Percentiles rank a stretch among this genome's conserved stretches.
phyloP scores from a whole-genome alignment of 2,797 vertebrate species.

The Pantherophis vulpinus region DNA sequence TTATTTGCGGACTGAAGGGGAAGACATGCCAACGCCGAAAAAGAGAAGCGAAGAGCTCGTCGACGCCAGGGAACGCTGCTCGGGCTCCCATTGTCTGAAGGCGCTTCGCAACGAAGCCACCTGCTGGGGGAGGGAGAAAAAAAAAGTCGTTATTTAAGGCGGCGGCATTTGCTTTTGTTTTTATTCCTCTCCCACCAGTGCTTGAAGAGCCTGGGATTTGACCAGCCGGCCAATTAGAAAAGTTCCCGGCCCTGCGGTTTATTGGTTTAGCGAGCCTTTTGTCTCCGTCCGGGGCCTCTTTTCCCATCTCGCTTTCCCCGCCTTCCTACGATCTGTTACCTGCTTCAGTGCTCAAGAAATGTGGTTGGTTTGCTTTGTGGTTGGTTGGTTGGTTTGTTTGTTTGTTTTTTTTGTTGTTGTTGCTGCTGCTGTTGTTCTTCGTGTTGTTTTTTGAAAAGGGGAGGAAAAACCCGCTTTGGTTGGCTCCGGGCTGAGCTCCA shows the following conservation, averaged over 20 bases:
- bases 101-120: not conserved
- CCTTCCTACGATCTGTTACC: slow-evolving; percentile 8
- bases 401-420: no score
- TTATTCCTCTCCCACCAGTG: not conserved
- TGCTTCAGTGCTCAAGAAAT: slow-evolving; percentile 31
- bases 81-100: slow-evolving; percentile 16
- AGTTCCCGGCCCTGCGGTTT: not conserved
- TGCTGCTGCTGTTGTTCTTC: no score
- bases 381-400: not conserved
- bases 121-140: slow-evolving; percentile 4
- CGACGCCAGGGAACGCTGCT: not conserved
- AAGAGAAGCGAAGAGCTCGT: not conserved
- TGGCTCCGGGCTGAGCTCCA: not conserved
- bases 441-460: not conserved
- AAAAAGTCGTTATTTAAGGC: not conserved
- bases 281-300: not conserved
- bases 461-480: not conserved
- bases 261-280: not conserved
- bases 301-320: not conserved
- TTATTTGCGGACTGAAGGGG: not conserved
- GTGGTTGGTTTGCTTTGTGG: slow-evolving; percentile 7
- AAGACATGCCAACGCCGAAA: not conserved
- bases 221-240: slow-evolving; percentile 13
- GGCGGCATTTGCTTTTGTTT: not conserved
- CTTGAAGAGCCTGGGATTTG: not conserved